Evolutionary conservation across 2,888 invertebrate genomes (phyloP), one percentile per base, ranked within the genome.

Genomic region (Caenorhabditis becei): DNA sequence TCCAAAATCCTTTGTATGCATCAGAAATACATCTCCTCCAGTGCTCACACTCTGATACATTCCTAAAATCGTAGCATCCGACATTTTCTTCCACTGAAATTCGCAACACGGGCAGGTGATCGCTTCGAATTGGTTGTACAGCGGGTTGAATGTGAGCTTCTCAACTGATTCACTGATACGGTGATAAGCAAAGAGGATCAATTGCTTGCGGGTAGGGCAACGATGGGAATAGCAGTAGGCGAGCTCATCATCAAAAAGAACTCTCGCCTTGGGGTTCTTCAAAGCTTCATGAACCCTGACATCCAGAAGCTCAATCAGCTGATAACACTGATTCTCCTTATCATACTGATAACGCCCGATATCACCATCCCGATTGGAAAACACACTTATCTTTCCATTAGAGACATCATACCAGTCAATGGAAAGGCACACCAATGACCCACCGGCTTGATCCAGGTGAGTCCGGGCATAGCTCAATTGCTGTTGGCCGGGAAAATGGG

Each of bases 291-390:
- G 49, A 18, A 49, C 8, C 5, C 20, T 7, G 20, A 20, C 35
- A 69, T 47, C 16, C 32, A 24, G n/a, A 69, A 32, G 20, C 24
- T 59, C n/a, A 5, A 58, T 32, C 2, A 49, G 35, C 23, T 49
- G 20, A 1, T 35, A 59, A 14, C 59, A 69, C 18, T 47, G 16
- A 8, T 26, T 14, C 11, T 16, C 7, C 10, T 24, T 8, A 20
- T 61, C 51, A 37, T 35, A 70, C 20, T n/a, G 16, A n/a, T 70
- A 70, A 24, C 20, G 35, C 8, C 51, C 49, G 20, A 70, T 28
- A 18, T 70, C 47, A 8, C 70, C 70, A 24, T 70, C 51, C 0
- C 10, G 1, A 37, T 59, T 28, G 35, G 49, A 11, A 24, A 70
- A 70, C 24, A 53, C 37, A 7, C 49, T 51, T 51, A 70, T 51